Percentiles rank a stretch among this genome's conserved stretches.
Evolutionary conservation across 2,888 invertebrate genomes (phyloP).

Genomic region (Cephonodes hylas): DNA sequence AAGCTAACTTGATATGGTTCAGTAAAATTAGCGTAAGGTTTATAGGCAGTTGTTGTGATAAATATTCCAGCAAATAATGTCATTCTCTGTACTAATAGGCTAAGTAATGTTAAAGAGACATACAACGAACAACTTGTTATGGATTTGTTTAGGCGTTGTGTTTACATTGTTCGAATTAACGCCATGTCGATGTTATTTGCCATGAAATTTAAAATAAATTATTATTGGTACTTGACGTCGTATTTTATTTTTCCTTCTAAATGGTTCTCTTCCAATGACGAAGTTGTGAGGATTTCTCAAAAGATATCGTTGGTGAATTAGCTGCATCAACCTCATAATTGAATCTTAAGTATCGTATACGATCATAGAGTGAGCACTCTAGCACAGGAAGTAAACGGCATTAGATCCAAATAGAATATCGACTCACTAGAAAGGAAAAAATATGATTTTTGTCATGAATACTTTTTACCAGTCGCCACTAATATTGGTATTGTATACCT

Average conservation of each 20-base stretch:
- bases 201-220: slow-evolving; percentile 64
- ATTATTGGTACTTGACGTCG: slow-evolving; percentile 36
- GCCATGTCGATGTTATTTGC: slow-evolving; percentile 55
- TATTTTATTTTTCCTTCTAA: neutral
- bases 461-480: too few relatives aligned
- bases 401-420: too few relatives aligned
- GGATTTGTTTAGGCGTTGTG: slow-evolving; percentile 11
- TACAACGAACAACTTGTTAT: neutral
- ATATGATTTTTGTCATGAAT: too few relatives aligned
- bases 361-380: too few relatives aligned
- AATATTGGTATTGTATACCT: too few relatives aligned
- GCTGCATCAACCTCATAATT: too few relatives aligned
- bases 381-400: too few relatives aligned
- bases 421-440: too few relatives aligned
- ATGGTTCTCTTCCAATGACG: neutral
- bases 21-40: neutral
- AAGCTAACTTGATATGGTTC: too few relatives aligned
- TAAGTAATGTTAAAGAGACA: neutral
- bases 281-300: neutral
- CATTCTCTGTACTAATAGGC: neutral
- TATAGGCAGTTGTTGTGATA: slow-evolving; percentile 1
- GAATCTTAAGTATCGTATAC: too few relatives aligned
- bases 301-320: neutral
- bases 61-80: neutral
- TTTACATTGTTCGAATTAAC: slow-evolving; percentile 45